These are phyloP conservation scores for Thamnophis elegans DNA, from an alignment of 2,797 vertebrate genomes.

Conservation along the genomic window DNA sequence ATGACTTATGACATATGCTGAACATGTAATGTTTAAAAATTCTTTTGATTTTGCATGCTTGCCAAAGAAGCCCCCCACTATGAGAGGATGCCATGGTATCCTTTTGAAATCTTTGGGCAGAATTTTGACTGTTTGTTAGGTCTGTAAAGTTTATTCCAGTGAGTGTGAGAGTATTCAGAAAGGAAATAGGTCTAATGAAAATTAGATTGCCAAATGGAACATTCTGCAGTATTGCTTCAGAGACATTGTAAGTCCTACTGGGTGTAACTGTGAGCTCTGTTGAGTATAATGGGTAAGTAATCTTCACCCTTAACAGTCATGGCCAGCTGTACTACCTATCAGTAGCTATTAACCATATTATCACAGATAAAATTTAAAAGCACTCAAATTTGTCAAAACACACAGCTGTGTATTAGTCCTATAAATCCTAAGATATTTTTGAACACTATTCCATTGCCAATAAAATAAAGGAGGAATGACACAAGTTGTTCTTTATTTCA, in stretches of 20 bases:
- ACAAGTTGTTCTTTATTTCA: not conserved
- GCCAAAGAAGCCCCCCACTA: not conserved
- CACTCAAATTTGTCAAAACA: not conserved
- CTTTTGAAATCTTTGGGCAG: rapidly evolving
- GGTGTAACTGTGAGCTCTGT: not conserved
- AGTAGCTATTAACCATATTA: not conserved
- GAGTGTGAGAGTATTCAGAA: not conserved
- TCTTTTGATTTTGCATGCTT: not conserved
- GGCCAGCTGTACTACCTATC: not conserved
- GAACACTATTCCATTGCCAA: not conserved
- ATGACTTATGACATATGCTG: not conserved
- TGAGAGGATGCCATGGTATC: not conserved
- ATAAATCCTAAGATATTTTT: not conserved
- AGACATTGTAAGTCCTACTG: not conserved
- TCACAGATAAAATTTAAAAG: not conserved
- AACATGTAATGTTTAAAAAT: not conserved
- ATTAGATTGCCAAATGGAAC: too few species aligned
- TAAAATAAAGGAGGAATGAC: not conserved
- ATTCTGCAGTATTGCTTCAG: not conserved
- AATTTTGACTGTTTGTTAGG: not conserved
- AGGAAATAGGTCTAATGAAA: not conserved
- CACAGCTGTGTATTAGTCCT: not conserved
- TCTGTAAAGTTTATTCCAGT: not conserved
- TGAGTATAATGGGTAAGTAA: not conserved
- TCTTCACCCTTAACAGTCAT: not conserved